phyloP scores from a whole-genome alignment of 2,888 invertebrate genomes.

The Cosmopolites sordidus region DNA sequence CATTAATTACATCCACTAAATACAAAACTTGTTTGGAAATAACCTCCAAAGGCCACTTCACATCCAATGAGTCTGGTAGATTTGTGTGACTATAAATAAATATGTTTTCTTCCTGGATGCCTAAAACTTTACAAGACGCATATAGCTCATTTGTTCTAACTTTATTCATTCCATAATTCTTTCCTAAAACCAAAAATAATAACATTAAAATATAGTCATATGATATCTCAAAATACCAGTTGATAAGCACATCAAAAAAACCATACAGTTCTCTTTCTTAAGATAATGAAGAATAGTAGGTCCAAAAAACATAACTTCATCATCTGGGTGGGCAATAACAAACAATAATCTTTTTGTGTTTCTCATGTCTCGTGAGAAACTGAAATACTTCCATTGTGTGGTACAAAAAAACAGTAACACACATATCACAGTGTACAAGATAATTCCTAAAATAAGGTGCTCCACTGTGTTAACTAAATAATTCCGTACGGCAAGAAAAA shows the following conservation, averaged over 20 bases:
- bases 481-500: conserved; percentile 19
- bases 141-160: conserved; percentile 75
- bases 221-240: conserved; percentile 56
- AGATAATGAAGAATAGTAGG: conserved; percentile 74
- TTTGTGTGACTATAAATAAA: conserved; percentile 66
- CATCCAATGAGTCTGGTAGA: conserved; percentile 71
- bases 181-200: conserved; percentile 36
- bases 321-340: conserved; percentile 94
- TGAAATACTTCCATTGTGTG: conserved; percentile 48
- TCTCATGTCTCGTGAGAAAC: conserved; percentile 52
- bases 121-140: conserved; percentile 73
- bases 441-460: conserved; percentile 51
- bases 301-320: conserved; percentile 99
- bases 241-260: conserved; percentile 81
- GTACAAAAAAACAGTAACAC: conserved; percentile 48
- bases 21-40: conserved; percentile 61
- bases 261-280: conserved; percentile 60
- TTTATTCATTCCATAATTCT: conserved; percentile 47
- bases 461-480: conserved; percentile 56
- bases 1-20: conserved; percentile 55
- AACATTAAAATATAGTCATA: background rate
- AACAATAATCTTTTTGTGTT: conserved; percentile 65
- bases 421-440: conserved; percentile 54
- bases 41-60: conserved; percentile 69
- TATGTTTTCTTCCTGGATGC: conserved; percentile 73